Evolutionary conservation across 2,113 vertebrate genomes (phyloP), one percentile per base, ranked within the genome.

Genomic region (Sturnira hondurensis): DNA sequence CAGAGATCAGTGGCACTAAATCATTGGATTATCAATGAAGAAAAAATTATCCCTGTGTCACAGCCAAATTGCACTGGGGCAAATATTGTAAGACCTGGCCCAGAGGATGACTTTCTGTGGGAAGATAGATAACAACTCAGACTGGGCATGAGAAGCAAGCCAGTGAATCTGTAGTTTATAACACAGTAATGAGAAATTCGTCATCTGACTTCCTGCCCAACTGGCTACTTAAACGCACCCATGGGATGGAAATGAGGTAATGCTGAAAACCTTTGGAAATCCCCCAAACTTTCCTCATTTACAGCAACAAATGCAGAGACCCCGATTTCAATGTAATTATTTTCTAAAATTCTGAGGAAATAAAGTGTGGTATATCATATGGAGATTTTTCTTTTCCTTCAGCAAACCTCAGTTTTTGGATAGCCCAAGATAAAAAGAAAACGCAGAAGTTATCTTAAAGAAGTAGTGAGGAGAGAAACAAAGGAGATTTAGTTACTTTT

Each of bases 191-290:
- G 52, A 93, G 67, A 71, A 89, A 91, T 67, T 50, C n/a, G 3
- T 93, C 94, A 95, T 87, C 41, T 82, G 88, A 91, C 67, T 95
- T 86, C 80, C 77, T 95, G 85, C 71, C 83, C 78, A 95, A 58
- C 74, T 93, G 56, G 78, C 89, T 93, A 83, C 56, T 95, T 94
- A 83, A 91, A 58, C 16, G 86, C 7, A 81, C 82, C 56, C 85
- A 4, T 4, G 91, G 56, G 91, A 93, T 88, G 70, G 24, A 58
- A 78, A 94, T 96, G 91, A 96, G 36, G 63, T 96, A 61, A 93
- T 78, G 65, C 15, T 81, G 70, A 96, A 94, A 93, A 5, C 56
- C 68, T 78, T 56, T 93, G 61, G 86, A 92, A 84, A 82, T 91
- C 41, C 41, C 52, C 28, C 16, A 71, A 73, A 83, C 11, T 36